Evolutionary conservation across 1,140 invertebrate genomes (phyloP), one percentile per base, ranked within the genome.

Genomic region (Schmidtea mediterranea): DNA sequence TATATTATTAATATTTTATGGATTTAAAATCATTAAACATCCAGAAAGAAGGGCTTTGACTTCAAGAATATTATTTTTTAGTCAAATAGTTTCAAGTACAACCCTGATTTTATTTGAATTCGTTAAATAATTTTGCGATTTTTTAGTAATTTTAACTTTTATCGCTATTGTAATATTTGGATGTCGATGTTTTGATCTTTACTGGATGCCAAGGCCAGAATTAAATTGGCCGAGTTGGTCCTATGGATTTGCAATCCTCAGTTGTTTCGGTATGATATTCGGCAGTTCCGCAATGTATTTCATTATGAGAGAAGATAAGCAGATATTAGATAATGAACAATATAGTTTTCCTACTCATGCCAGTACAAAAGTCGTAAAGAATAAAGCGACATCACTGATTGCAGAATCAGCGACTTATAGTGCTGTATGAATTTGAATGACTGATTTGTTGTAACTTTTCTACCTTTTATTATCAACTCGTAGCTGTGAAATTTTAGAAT

Each of bases 101-200:
- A 3, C 3, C 3, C 10, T 32, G 26, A 32, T 32, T 32, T 32
- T 32, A 3, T 24, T 19, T 5, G 9, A 6, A 13, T 45, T 45
- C 5, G 9, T 45, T 24, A 22, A 13, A 3, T 8, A 15, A 39
- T 36, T 9, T 9, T 41, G 19, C 9, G 12, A 19, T 16, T 21
- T 13, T 45, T 24, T 5, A 37, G 46, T 32, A 6, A 18, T 48
- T 23, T 16, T 18, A 18, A n/a, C 23, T 39, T 3, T 48, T 55
- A 65, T 90, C 49, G 75, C 76, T 5, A 75, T 87, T 23, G 69
- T 76, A n/a, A 73, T 90, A 51, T 92, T 90, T 65, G 83, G 82
- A 12, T 75, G 76, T 1, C 77, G 79, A 56, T 82, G 81, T 57
- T 81, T 80, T 63, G 47, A 52, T 15, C 49, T 47, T 10, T 50